Evolutionary conservation across 2,888 invertebrate species (phyloP).

Genomic region (Andrena dorsata): DNA sequence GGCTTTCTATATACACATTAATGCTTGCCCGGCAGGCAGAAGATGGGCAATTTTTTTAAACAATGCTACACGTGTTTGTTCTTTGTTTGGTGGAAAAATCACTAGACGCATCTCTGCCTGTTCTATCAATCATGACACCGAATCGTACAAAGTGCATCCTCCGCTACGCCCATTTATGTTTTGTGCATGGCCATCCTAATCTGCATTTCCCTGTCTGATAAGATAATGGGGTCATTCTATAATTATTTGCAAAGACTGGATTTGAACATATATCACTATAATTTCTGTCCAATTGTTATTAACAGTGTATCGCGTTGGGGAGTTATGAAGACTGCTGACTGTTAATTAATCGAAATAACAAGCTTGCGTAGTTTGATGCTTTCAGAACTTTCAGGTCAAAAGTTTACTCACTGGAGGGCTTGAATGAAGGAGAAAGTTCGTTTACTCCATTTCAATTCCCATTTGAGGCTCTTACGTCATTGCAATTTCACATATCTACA

Average conservation of each 20-base stretch:
- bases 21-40: no score
- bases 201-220: background rate
- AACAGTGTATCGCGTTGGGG: background rate
- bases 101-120: no score
- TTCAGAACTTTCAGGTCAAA: background rate
- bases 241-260: background rate
- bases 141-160: background rate
- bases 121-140: background rate
- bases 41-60: no score
- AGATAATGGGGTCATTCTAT: background rate
- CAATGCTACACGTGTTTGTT: no score
- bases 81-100: no score
- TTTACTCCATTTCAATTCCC: background rate
- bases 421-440: conserved; percentile 5
- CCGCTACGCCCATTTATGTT: background rate
- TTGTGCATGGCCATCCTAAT: background rate
- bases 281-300: background rate
- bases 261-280: background rate
- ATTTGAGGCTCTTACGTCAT: background rate
- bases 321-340: background rate
- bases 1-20: no score
- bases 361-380: background rate
- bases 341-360: background rate
- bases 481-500: background rate
- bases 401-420: background rate